These are phyloP conservation scores for Gymnocheta viridis DNA, from an alignment of 2,888 invertebrate genomes.

Conservation along the genomic window DNA sequence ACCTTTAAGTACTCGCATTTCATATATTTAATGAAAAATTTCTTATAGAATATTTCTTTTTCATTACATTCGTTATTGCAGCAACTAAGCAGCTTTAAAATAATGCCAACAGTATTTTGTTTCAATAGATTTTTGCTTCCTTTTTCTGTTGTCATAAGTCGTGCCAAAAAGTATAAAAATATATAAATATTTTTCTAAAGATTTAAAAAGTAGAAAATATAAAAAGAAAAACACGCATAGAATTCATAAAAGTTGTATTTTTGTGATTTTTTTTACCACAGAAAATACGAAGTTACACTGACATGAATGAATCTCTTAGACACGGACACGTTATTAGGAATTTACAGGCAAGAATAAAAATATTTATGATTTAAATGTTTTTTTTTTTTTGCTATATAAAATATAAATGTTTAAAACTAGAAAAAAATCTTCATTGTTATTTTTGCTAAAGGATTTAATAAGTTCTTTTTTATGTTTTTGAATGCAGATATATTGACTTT, in stretches of 20 bases:
- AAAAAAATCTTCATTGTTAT: too few species aligned
- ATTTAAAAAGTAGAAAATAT: neutral
- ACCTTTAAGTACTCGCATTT: neutral
- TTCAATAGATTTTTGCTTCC: neutral
- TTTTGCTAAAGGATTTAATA: too few species aligned
- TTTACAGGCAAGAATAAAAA: neutral
- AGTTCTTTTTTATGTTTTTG: too few species aligned
- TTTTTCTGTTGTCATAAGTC: neutral
- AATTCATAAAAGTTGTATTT: conserved; percentile 39
- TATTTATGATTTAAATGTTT: too few species aligned
- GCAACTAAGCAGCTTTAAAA: neutral
- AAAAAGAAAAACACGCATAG: conserved; percentile 12
- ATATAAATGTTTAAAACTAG: too few species aligned
- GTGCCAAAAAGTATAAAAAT: neutral
- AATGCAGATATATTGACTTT: too few species aligned
- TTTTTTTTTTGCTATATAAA: too few species aligned
- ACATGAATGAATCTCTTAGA: neutral
- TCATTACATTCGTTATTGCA: neutral
- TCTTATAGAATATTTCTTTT: neutral
- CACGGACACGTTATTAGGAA: too few species aligned
- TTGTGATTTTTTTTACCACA: conserved; percentile 9
- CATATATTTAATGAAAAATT: neutral
- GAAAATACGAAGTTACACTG: neutral
- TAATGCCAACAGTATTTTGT: too few species aligned
- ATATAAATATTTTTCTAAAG: neutral